Conservation (phyloP, 2,888 invertebrate species). For the Cephus sareptanus region DNA sequence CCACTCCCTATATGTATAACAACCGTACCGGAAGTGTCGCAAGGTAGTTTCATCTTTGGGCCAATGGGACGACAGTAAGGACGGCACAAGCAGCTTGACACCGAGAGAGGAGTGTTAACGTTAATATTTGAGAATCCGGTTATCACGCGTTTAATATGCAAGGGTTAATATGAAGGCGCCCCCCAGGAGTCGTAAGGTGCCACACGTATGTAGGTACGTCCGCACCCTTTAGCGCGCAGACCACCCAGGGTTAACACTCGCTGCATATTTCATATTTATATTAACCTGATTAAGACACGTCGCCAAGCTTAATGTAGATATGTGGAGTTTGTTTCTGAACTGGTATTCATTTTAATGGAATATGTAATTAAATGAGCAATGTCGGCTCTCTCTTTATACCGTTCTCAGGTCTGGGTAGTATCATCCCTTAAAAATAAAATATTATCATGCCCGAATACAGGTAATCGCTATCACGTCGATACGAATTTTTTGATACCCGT, state of each 20-base stretch:
- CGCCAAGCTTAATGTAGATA: slow-evolving; percentile 64
- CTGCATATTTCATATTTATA: slow-evolving; percentile 67
- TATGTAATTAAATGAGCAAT: slow-evolving; percentile 65
- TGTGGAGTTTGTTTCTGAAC: slow-evolving; percentile 66
- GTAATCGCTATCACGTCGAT: not conserved
- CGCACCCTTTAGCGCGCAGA: slow-evolving; percentile 22
- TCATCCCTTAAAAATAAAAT: not conserved
- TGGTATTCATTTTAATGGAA: slow-evolving; percentile 66
- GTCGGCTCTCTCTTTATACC: slow-evolving; percentile 43
- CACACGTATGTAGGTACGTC: slow-evolving; percentile 50
- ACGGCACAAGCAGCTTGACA: not conserved
- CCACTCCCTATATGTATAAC: not conserved
- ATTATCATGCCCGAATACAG: not conserved
- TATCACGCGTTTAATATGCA: slow-evolving; percentile 63
- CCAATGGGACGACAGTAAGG: slow-evolving; percentile 25
- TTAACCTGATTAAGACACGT: slow-evolving; percentile 66
- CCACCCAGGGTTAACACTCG: slow-evolving; percentile 49
- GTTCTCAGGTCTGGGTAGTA: not conserved
- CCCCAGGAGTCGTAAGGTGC: slow-evolving; percentile 64
- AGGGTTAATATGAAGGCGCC: slow-evolving; percentile 65
- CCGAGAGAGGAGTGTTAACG: slow-evolving; percentile 5
- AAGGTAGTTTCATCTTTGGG: slow-evolving; percentile 42
- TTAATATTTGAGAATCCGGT: slow-evolving; percentile 64
- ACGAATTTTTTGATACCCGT: not conserved
- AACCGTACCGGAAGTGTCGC: not conserved